phyloP scores from a whole-genome alignment of 2,113 vertebrate genomes.

The Psophia crepitans region DNA sequence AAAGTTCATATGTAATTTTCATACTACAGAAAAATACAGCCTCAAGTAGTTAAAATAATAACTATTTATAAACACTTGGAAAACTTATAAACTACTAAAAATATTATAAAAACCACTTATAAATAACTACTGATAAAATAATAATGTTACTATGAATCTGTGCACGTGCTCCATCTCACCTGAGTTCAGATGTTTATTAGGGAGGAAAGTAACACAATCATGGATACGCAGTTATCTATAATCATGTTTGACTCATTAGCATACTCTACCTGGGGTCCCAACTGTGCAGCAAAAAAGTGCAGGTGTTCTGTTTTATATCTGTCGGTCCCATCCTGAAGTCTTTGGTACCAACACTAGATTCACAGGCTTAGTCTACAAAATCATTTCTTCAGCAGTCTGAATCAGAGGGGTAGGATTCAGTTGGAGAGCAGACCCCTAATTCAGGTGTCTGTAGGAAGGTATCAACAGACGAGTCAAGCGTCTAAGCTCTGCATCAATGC shows the following conservation, averaged over 20 bases:
- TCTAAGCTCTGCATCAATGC: background rate
- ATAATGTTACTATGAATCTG: background rate
- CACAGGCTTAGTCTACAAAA: background rate
- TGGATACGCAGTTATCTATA: background rate
- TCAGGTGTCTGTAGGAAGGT: background rate
- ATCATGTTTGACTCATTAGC: background rate
- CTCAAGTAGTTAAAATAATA: background rate
- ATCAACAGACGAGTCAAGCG: background rate
- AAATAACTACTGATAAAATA: no score
- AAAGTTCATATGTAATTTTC: background rate
- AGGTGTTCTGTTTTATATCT: background rate
- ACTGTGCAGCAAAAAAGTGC: background rate
- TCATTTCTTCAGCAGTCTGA: background rate
- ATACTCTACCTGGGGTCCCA: background rate
- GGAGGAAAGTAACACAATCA: background rate
- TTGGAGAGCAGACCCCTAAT: background rate
- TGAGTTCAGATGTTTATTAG: background rate
- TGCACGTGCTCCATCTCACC: background rate
- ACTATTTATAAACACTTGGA: no score
- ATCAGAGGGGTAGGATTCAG: background rate
- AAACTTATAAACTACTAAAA: no score
- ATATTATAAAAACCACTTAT: no score
- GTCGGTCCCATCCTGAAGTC: background rate
- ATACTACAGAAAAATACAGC: background rate
- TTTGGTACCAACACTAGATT: background rate